phyloP scores from a whole-genome alignment of 2,888 invertebrate genomes.

The Hyposoter dolosus region DNA sequence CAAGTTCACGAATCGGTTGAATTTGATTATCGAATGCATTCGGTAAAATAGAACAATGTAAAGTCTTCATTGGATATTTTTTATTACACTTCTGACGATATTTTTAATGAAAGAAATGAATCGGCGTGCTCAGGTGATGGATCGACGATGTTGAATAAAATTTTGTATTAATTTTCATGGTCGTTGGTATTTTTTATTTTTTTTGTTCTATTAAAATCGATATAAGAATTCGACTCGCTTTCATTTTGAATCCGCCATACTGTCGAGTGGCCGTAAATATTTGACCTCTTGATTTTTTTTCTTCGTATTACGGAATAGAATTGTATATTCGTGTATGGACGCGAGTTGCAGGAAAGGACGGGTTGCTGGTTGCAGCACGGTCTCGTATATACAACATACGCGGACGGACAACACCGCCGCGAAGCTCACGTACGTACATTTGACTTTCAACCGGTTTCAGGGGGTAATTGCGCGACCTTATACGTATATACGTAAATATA shows the following conservation, averaged over 20 bases:
- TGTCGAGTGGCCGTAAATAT: slow-evolving; percentile 33
- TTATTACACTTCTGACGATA: neutral
- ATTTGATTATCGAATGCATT: neutral
- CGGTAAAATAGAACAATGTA: neutral
- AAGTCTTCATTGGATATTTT: neutral
- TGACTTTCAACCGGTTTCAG: slow-evolving; percentile 77
- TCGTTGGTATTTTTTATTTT: neutral
- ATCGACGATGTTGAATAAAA: neutral
- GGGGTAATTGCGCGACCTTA: slow-evolving; percentile 78
- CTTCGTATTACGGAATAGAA: slow-evolving; percentile 63
- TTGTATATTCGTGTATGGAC: slow-evolving; percentile 69
- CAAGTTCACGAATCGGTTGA: neutral
- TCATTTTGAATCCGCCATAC: slow-evolving; percentile 23
- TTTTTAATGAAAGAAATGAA: neutral
- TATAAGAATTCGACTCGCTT: neutral
- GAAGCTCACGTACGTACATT: slow-evolving; percentile 73
- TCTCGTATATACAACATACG: slow-evolving; percentile 69
- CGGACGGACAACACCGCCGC: slow-evolving; percentile 70
- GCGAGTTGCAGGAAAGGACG: slow-evolving; percentile 70
- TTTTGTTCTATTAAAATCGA: neutral
- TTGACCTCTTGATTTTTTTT: slow-evolving; percentile 33
- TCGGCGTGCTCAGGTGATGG: neutral
- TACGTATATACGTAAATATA: slow-evolving; percentile 1
- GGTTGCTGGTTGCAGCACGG: slow-evolving; percentile 70
- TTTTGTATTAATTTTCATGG: neutral